A percentile compares a stretch with the other conserved stretches of the same genome.
Evolutionary conservation across 2,797 vertebrate genomes (phyloP).

Genomic region (Dallia pectoralis): DNA sequence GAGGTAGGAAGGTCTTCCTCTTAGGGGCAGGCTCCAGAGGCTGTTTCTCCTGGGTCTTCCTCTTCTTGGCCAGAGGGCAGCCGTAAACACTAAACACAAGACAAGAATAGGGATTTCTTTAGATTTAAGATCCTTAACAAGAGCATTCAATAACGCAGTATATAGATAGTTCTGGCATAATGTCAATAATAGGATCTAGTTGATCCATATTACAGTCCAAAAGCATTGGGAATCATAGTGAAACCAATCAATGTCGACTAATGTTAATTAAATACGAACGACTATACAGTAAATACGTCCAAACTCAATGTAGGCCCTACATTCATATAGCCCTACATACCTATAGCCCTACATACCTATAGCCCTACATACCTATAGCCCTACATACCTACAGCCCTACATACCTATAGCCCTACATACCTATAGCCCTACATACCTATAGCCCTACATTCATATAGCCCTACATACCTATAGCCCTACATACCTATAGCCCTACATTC

Average conservation of each 20-base stretch:
- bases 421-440: no score
- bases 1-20: conserved; percentile 81
- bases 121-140: neutral
- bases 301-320: conserved; percentile 25
- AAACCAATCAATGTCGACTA: neutral
- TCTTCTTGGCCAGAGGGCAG: conserved; percentile 96
- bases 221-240: neutral
- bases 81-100: conserved; percentile 85
- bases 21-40: conserved; percentile 90
- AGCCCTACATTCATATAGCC: no score
- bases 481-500: no score
- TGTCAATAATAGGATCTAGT: neutral
- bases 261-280: conserved; percentile 30
- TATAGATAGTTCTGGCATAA: neutral
- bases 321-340: no score
- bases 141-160: neutral
- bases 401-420: no score
- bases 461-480: no score
- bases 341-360: no score
- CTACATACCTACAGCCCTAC: no score
- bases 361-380: no score
- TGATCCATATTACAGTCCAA: neutral
- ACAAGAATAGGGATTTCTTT: conserved; percentile 1
- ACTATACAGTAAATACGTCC: neutral
- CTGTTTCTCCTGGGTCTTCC: conserved; percentile 93